phyloP scores from a whole-genome alignment of 2,797 vertebrate genomes.

The Novumbra hubbsi region DNA sequence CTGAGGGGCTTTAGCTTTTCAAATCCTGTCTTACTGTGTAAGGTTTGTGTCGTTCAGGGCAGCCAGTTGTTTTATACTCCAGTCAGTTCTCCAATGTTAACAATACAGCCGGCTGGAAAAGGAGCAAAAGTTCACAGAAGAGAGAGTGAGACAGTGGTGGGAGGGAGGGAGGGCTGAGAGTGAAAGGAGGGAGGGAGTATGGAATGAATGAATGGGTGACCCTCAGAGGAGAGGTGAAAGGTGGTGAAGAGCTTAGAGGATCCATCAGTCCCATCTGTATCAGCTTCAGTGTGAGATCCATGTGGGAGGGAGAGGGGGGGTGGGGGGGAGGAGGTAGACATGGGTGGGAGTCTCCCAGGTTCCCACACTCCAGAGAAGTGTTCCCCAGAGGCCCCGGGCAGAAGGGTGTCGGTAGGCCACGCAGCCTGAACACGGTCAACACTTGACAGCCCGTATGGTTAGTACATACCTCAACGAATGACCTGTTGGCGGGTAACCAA shows the following conservation, averaged over 20 bases:
- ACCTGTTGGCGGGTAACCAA: too few species aligned
- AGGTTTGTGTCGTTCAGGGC: slow-evolving; percentile 10
- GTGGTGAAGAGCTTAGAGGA: slow-evolving; percentile 14
- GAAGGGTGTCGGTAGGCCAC: neutral
- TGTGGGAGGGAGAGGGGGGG: neutral
- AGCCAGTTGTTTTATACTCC: slow-evolving; percentile 17
- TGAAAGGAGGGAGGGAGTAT: neutral
- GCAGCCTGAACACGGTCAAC: neutral
- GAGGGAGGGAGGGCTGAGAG: slow-evolving; percentile 3
- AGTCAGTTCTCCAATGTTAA: slow-evolving; percentile 16
- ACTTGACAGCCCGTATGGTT: neutral
- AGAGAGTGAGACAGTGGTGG: slow-evolving; percentile 4
- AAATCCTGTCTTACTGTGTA: slow-evolving; percentile 25
- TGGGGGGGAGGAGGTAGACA: neutral
- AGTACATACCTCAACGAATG: neutral
- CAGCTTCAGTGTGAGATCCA: slow-evolving; percentile 7
- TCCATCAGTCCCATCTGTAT: slow-evolving; percentile 13
- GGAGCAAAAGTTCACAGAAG: slow-evolving; percentile 17
- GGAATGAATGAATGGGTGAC: slow-evolving; percentile 18
- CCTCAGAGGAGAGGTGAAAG: slow-evolving; percentile 17
- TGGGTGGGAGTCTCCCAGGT: neutral
- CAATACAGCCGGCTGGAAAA: slow-evolving; percentile 20
- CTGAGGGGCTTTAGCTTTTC: slow-evolving; percentile 23
- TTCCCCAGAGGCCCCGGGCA: neutral
- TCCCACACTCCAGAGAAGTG: slow-evolving; percentile 1